Conservation (phyloP, 2,113 vertebrate species). For the Vireo altiloquus region DNA sequence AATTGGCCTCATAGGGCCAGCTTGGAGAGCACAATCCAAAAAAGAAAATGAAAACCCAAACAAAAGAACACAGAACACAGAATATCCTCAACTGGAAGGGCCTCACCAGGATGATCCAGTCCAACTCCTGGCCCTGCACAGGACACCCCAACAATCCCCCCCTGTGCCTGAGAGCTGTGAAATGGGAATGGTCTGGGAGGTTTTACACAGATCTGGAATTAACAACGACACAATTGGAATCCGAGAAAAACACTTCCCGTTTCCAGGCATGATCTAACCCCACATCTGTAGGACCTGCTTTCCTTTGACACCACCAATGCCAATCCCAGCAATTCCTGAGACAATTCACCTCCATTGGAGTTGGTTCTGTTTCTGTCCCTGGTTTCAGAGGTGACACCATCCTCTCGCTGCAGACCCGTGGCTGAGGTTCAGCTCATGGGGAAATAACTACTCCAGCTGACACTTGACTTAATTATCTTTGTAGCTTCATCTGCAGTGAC, state of each 20-base stretch:
- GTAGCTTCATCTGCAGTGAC: background rate
- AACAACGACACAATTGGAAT: accelerated
- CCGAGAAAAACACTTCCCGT: background rate
- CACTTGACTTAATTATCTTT: background rate
- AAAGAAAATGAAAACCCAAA: background rate
- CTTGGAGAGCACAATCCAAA: background rate
- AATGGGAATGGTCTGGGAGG: background rate
- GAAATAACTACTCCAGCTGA: background rate
- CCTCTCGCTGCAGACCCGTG: accelerated
- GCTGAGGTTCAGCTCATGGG: background rate
- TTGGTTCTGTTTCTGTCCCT: accelerated
- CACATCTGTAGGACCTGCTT: accelerated
- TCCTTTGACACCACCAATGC: no score
- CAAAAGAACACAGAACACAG: no score
- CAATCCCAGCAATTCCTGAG: background rate
- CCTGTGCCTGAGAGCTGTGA: background rate
- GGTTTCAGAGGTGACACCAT: no score
- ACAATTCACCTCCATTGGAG: accelerated
- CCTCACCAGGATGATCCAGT: no score
- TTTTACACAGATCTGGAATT: background rate
- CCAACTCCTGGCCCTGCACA: background rate
- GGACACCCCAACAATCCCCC: background rate
- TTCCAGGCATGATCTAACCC: background rate
- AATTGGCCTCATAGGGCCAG: background rate
- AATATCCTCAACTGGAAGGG: background rate